phyloP scores from a whole-genome alignment of 2,797 vertebrate species.

The Alectoris magna region DNA sequence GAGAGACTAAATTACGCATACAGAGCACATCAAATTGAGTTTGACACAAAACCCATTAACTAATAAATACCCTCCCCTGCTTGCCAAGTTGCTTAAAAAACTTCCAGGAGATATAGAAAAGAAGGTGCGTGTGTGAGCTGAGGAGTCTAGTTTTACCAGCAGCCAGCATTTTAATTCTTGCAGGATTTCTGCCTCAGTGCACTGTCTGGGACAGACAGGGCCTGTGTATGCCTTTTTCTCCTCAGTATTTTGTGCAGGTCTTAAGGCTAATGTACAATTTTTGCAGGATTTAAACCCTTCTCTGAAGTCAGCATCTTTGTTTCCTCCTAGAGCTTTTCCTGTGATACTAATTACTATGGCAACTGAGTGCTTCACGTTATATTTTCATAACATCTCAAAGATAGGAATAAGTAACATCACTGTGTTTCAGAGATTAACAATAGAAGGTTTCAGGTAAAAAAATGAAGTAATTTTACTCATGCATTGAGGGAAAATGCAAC shows the following conservation, averaged over 20 bases:
- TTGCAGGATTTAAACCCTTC: background rate
- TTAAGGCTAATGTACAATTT: background rate
- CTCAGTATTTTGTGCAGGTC: background rate
- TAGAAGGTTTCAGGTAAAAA: slow-evolving; percentile 5
- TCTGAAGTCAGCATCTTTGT: background rate
- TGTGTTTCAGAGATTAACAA: background rate
- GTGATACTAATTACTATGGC: slow-evolving; percentile 16
- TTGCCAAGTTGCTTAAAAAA: slow-evolving; percentile 9
- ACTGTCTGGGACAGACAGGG: background rate
- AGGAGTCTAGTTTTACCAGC: background rate
- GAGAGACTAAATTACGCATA: background rate
- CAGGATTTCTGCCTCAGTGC: background rate
- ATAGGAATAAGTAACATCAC: background rate
- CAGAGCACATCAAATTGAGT: slow-evolving; percentile 1
- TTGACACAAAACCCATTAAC: slow-evolving; percentile 6
- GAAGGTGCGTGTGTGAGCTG: background rate
- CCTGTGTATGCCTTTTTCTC: background rate
- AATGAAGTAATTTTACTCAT: background rate
- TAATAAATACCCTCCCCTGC: slow-evolving; percentile 33
- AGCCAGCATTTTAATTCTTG: background rate
- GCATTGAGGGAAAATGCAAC: background rate
- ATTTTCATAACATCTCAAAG: slow-evolving; percentile 8
- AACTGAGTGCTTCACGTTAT: background rate
- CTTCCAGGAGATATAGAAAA: background rate
- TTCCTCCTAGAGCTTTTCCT: background rate